Evolutionary conservation across 2,797 vertebrate genomes (phyloP), one percentile per base, ranked within the genome.

Genomic region (Acipenser oxyrinchus): DNA sequence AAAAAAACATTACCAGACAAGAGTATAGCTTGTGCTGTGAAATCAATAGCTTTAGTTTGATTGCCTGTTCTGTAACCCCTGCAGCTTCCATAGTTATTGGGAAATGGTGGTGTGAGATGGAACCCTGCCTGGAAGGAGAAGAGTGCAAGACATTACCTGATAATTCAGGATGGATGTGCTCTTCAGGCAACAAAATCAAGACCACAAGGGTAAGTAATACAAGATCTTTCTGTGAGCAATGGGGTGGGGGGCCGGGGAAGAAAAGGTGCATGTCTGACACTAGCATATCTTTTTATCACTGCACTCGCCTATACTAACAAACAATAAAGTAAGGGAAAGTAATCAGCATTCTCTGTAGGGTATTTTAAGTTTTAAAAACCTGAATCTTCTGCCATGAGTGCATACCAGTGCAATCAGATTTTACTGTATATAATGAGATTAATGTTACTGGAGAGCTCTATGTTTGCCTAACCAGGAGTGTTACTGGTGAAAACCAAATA

Each of bases 101-200:
- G 71, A 96, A 97, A 74, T 98, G 95, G 95, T 97, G 95, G 95
- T 98, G 95, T 83, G 95, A 98, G 89, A 98, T 98, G 95, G 95
- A 98, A 73, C 95, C 95, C 1, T 98, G 95, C 83, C 89, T 98
- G 86, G 95, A 97, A 80, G 95, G 94, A 81, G 95, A 98, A 75
- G 95, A 98, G 79, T 98, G 95, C 79, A 98, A 98, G 88, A 98
- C 95, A 0, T 90, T 98, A 73, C 95, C 95, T 68, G 95, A 98
- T 79, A 98, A 98, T 82, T 97, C 95, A 53, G 95, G 95, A 81
- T 98, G 95, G 95, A 97, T 98, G 94, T 98, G 95, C 73, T 94
- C 94, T 0, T 95, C 95, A 68, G 95, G 94, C 85, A 98, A 98
- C 87, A 98, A 97, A 88, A 94, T 98, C 87, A 98, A 98, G 90